Conservation (phyloP, 2,888 invertebrate genomes). For the Tholera decimalis region DNA sequence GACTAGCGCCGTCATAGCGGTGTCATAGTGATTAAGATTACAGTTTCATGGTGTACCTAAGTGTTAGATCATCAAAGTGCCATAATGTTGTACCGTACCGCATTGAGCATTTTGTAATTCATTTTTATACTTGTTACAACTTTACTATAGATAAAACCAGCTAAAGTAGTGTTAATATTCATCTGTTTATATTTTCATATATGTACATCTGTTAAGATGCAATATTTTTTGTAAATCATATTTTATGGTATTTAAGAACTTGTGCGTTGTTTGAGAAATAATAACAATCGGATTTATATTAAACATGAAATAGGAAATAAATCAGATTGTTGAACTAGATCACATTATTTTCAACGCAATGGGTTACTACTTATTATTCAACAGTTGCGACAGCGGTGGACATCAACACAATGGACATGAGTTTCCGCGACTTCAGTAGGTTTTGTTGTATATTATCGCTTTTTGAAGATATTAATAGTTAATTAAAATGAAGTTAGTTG, state of each 20-base stretch:
- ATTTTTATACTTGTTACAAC: constrained; percentile 65
- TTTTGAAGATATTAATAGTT: constrained; percentile 63
- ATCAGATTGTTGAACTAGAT: constrained; percentile 62
- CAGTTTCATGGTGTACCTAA: constrained; percentile 86
- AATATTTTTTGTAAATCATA: constrained; percentile 62
- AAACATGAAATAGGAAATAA: constrained; percentile 55
- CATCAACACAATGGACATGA: constrained; percentile 46
- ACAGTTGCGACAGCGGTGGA: constrained; percentile 53
- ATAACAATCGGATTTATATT: constrained; percentile 57
- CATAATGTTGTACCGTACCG: constrained; percentile 68
- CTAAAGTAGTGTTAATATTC: constrained; percentile 67
- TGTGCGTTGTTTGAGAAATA: constrained; percentile 59
- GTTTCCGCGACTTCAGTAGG: constrained; percentile 58
- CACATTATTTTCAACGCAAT: constrained; percentile 55
- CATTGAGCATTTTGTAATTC: constrained; percentile 68
- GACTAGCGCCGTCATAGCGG: constrained; percentile 63
- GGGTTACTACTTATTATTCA: constrained; percentile 46
- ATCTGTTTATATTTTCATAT: constrained; percentile 64
- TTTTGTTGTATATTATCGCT: constrained; percentile 61
- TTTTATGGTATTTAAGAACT: constrained; percentile 63
- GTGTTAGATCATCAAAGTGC: constrained; percentile 85
- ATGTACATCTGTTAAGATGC: constrained; percentile 61
- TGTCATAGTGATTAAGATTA: constrained; percentile 87
- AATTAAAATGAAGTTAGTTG: constrained; percentile 58
- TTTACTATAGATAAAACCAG: constrained; percentile 55